Conservation (phyloP, 2,113 vertebrate genomes). For the Balaeniceps rex region DNA sequence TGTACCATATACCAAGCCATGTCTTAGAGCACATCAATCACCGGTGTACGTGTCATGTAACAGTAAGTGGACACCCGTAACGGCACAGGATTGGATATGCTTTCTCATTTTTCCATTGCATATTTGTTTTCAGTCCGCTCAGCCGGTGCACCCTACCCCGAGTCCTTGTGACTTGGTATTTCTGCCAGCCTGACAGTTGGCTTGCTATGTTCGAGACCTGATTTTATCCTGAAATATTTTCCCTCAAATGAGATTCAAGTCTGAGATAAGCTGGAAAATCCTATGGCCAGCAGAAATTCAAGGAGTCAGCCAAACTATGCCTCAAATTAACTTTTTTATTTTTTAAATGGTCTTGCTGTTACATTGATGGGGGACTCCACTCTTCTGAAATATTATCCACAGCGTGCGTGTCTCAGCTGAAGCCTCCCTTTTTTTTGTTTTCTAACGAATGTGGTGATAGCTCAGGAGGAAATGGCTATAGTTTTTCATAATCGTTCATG, state of each 20-base stretch:
- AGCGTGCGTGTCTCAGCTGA: not conserved
- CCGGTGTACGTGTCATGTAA: accelerated
- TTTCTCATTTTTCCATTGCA: not conserved
- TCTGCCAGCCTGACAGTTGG: not conserved
- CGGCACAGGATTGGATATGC: not conserved
- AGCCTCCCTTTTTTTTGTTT: not conserved
- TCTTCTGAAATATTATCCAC: not conserved
- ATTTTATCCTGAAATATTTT: not conserved
- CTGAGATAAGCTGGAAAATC: not conserved
- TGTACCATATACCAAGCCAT: not conserved
- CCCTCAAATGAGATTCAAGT: not conserved
- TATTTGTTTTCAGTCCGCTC: not conserved
- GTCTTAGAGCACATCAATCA: not conserved
- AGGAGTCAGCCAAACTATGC: not conserved
- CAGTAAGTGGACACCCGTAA: not conserved
- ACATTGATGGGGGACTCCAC: not conserved
- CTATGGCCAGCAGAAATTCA: not conserved
- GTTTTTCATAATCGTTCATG: not conserved
- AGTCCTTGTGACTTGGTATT: not conserved
- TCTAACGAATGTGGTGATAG: not conserved
- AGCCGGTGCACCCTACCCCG: not conserved
- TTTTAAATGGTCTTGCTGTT: not conserved
- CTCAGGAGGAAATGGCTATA: not conserved
- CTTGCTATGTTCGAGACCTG: not conserved
- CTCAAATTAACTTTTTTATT: not conserved